Evolutionary conservation across 2,888 invertebrate species (phyloP), one percentile per base, ranked within the genome.

Genomic region (Folsomia candida): DNA sequence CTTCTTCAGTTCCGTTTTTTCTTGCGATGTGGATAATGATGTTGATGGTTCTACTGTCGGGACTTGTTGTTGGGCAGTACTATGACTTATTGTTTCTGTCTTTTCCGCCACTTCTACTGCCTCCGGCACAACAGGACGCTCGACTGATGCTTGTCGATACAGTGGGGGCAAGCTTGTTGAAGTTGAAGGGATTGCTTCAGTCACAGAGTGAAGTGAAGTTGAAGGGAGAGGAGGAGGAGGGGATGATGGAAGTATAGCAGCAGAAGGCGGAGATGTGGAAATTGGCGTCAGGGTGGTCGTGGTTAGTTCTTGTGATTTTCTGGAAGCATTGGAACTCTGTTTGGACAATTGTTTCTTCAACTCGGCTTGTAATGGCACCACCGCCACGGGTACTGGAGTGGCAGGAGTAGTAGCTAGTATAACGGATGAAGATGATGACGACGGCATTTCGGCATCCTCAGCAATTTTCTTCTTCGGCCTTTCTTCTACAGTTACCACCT

Each of bases 401-500:
- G 4, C 20, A 6, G 54, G 25, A 25, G 69, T 63, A 29, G 57
- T 4, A n/a, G 69, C 58, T 69, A 29, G 61, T 24, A 59, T 64
- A 3, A 69, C n/a, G 27, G 51, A 25, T 47, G 51, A 37, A 2
- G 58, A 51, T 14, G 72, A 69, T 2, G 72, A 66, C n/a, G 69
- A 66, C 1, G 27, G 26, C 4, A 22, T 9, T 60, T 57, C 9
- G 9, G 4, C 24, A 57, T 22, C 57, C 20, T 6, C 24, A 22
- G 57, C 57, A 29, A 9, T 37, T n/a, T 62, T 62, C 37, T 29
- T 29, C 9, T 2, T 20, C 20, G 37, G 9, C 37, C 25, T 25
- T 6, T 59, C 47, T 47, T 47, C 14, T 47, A 9, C 14, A 14
- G 47, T 11, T 47, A 14, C 47, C 14, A 9, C 59, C 25, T 26